Evolutionary conservation across 2,888 invertebrate genomes (phyloP).

Genomic region (Eupithecia vulgata): DNA sequence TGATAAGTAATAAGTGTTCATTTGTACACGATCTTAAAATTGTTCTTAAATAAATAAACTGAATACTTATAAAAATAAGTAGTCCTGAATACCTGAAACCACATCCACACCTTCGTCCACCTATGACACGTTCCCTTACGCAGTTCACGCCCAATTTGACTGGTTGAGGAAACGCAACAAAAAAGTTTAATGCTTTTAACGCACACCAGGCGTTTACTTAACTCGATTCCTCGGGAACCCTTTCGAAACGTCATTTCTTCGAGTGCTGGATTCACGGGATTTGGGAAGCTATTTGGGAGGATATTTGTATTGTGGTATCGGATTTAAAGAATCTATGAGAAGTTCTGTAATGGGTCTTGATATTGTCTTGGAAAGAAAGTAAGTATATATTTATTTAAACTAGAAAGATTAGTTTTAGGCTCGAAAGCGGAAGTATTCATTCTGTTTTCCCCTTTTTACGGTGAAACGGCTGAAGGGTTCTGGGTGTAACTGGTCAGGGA

Average conservation of each 20-base stretch:
- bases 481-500: not conserved
- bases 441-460: not conserved
- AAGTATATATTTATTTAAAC: not conserved
- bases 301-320: conserved; percentile 1
- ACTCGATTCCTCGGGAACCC: conserved; percentile 50
- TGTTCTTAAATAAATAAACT: too few relatives aligned
- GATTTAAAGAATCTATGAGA: conserved; percentile 1
- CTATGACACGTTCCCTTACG: conserved; percentile 46
- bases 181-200: conserved; percentile 69
- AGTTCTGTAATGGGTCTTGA: not conserved
- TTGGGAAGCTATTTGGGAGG: conserved; percentile 19
- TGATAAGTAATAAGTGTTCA: too few relatives aligned
- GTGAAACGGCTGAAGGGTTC: not conserved
- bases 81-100: not conserved
- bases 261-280: conserved; percentile 34
- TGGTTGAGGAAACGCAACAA: conserved; percentile 58
- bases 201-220: conserved; percentile 57
- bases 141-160: conserved; percentile 68
- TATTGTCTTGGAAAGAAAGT: not conserved
- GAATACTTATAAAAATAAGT: too few relatives aligned
- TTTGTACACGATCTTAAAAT: too few relatives aligned
- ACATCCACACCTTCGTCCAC: conserved; percentile 7
- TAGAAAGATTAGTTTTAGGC: not conserved
- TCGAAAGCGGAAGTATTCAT: not conserved
- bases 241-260: conserved; percentile 33